A percentile compares a stretch with the other conserved stretches of the same genome.
Evolutionary conservation across 2,888 invertebrate genomes (phyloP).

Genomic region (Troglohyphantes excavatus): DNA sequence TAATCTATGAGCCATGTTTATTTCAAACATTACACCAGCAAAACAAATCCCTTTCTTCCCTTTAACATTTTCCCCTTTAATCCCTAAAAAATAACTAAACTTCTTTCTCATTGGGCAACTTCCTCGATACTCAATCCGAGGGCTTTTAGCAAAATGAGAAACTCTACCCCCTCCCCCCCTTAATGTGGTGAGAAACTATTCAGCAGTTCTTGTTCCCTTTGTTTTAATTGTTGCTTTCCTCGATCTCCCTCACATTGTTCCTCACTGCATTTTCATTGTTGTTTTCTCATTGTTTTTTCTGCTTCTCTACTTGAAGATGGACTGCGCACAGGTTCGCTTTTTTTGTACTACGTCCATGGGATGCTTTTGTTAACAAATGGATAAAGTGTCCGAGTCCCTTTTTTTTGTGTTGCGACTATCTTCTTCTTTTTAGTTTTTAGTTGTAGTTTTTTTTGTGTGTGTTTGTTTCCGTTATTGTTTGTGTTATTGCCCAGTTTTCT

Average conservation of each 20-base stretch:
- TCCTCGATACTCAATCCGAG: not conserved
- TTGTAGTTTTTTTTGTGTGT: no score
- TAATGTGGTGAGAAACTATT: constrained; percentile 38
- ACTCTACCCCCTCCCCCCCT: not conserved
- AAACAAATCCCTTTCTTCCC: no score
- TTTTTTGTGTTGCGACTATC: not conserved
- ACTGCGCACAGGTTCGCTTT: not conserved
- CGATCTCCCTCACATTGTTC: constrained; percentile 5
- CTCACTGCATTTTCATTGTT: not conserved
- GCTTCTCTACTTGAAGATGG: not conserved
- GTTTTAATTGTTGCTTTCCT: constrained; percentile 41
- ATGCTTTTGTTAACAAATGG: constrained; percentile 49
- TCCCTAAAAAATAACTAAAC: no score
- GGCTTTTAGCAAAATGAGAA: constrained; percentile 6
- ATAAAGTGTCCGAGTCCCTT: not conserved
- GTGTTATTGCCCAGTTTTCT: constrained; percentile 12
- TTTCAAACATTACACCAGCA: no score
- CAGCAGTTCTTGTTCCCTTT: constrained; percentile 27
- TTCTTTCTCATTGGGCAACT: no score
- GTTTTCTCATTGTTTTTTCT: not conserved
- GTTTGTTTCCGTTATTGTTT: not conserved
- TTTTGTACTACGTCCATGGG: constrained; percentile 1
- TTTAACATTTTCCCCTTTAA: no score
- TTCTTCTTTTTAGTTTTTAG: not conserved
- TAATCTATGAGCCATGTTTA: no score